Base-by-base conservation (phyloP, 2,888 invertebrate species). In the Scelioninae gen. 2 region DNA sequence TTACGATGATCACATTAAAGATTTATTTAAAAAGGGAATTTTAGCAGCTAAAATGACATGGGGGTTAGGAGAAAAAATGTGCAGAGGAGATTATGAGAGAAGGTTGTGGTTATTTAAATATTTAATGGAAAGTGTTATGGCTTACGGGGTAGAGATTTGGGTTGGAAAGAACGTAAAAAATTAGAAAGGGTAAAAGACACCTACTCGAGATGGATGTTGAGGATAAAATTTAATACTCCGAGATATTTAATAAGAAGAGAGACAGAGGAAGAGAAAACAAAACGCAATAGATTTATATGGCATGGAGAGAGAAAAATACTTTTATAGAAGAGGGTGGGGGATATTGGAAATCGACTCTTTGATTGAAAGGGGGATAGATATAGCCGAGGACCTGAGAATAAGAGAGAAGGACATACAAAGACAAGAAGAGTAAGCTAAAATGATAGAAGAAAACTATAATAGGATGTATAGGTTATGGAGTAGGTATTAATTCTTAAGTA, bases 351-450 rank as follows among this genome's bases (percentile, higher is more conserved):
- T 28, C 4, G 28, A 4, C 5, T 6, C 4, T 28, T 28, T 28
- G 28, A 28, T 28, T 6, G 9, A 4, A 28, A 28, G 28, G 9
- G 28, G 28, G 28, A 28, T 28, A 28, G 28, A 28, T 9, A 28
- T 28, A 28, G 9, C 28, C 5, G 28, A 28, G 9, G 28, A 28
- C 4, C 9, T 28, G 9, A 28, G 9, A 28, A 28, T 28, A 9
- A 28, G 28, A 9, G 28, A 28, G 4, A 28, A 28, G 9, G 28
- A 28, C 28, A 28, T 28, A 28, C 28, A 28, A 28, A 28, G 28
- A 28, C 28, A 28, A 28, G 28, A 28, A 28, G 28, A 28, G 28
- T n/a, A n/a, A n/a, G n/a, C n/a, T n/a, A n/a, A n/a, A n/a, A n/a
- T n/a, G n/a, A n/a, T n/a, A n/a, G n/a, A n/a, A n/a, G n/a, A n/a